Base-by-base conservation (phyloP, 2,888 invertebrate species). In the Apamea epomidion region DNA sequence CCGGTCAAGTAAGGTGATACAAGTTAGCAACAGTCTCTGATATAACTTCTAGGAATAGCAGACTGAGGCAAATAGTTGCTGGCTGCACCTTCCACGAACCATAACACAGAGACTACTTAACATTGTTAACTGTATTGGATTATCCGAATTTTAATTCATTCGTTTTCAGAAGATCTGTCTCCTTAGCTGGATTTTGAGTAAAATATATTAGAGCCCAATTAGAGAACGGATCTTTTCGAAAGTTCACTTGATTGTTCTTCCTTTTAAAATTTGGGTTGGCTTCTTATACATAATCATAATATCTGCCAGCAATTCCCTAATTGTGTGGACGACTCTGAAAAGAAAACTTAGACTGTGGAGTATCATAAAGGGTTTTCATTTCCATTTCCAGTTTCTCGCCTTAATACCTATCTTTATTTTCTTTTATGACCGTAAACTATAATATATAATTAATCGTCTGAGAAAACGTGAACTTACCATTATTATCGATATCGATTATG, bases 401-500 rank as follows among this genome's bases (percentile, higher is more conserved):
- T 37, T 45, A 62, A 45, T 29, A 10, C 54, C 21, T 21, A 70
- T 69, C 29, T 58, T 54, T 60, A 54, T 68, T 72, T 71, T 74
- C 37, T 67, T 80, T 42, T 25, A 42, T 18, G 48, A 64, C 42
- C 62, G 70, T 51, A 76, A 48, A 80, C 37, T 67, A 54, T 37
- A n/a, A 77, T 60, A 37, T 54, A 37, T 37, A 64, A 74, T 70
- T 54, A 78, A 74, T 78, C 67, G 51, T 73, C 62, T 73, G 58
- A 73, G 69, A 82, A 68, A 73, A 80, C 32, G 60, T 70, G 69
- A 69, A 45, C 29, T 48, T 32, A 21, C 37, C 64, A 42, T 80
- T 69, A 82, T 79, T 65, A 78, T 75, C 54, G 65, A n/a, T 84
- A 74, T 83, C 73, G 58, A 74, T 64, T 80, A 75, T 83, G 64